These are phyloP conservation scores for Semotilus atromaculatus DNA, from an alignment of 2,797 vertebrate species.

Conservation along the genomic window DNA sequence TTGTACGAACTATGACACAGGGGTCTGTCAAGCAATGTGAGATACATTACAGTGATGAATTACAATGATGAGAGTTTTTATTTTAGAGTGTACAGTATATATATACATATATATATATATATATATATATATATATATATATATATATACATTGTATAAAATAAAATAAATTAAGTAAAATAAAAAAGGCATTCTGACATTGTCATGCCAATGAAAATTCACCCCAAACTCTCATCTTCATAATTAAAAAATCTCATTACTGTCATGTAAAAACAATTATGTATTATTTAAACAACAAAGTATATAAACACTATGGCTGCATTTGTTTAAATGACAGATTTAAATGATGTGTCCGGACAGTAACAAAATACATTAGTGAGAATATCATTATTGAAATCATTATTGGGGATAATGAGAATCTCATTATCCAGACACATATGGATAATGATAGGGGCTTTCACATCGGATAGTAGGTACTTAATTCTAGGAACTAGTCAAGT, in stretches of 20 bases:
- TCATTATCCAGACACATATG: not conserved
- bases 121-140: too few species aligned
- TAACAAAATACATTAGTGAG: not conserved
- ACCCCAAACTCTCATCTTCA: too few species aligned
- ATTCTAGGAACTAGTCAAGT: too few species aligned
- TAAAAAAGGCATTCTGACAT: too few species aligned
- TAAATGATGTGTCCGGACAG: not conserved
- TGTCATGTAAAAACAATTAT: not conserved
- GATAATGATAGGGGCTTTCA: not conserved
- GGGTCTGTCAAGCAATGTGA: not conserved
- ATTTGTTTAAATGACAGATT: not conserved
- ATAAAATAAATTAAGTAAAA: too few species aligned
- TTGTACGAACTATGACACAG: slow-evolving; percentile 29
- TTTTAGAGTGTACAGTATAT: too few species aligned
- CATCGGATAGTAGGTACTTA: too few species aligned
- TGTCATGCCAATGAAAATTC: too few species aligned
- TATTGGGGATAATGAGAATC: not conserved
- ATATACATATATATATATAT: too few species aligned
- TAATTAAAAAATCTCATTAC: not conserved
- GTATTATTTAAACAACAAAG: not conserved
- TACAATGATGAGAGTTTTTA: too few species aligned
- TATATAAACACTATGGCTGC: not conserved
- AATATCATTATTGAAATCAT: not conserved
- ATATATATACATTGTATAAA: too few species aligned
- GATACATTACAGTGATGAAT: too few species aligned